Evolutionary conservation across 2,113 vertebrate species (phyloP).

Genomic region (Sander vitreus): DNA sequence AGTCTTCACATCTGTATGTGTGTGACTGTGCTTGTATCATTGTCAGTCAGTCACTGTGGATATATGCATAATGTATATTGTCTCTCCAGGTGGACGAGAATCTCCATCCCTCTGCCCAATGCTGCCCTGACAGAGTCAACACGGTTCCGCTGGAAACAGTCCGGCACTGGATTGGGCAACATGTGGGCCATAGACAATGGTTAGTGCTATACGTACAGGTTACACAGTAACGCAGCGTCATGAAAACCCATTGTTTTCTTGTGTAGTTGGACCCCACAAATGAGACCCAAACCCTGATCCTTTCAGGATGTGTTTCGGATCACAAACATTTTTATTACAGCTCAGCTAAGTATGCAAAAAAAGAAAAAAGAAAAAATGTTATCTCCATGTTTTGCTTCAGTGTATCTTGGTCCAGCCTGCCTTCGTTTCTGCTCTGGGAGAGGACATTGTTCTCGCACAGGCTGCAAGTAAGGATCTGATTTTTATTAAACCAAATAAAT

Average conservation of each 20-base stretch:
- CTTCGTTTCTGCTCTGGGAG: slow-evolving; percentile 97
- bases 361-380: slow-evolving; percentile 9
- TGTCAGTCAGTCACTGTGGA: background rate
- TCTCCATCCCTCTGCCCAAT: slow-evolving; percentile 95
- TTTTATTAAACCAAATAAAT: slow-evolving; percentile 67
- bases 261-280: background rate
- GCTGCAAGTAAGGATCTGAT: slow-evolving; percentile 92
- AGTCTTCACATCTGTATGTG: background rate
- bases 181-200: slow-evolving; percentile 99
- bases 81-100: slow-evolving; percentile 93
- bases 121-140: slow-evolving; percentile 92
- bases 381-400: slow-evolving; percentile 80
- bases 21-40: background rate
- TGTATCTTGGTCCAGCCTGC: slow-evolving; percentile 97
- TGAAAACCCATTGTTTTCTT: background rate
- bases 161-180: slow-evolving; percentile 88
- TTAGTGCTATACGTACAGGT: slow-evolving; percentile 69
- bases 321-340: background rate
- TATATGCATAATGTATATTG: background rate
- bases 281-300: background rate
- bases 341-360: background rate
- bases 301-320: background rate
- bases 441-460: slow-evolving; percentile 95
- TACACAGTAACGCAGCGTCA: background rate
- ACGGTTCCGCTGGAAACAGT: slow-evolving; percentile 96